phyloP scores from a whole-genome alignment of 2,113 vertebrate genomes.

The Ascaphus truei region DNA sequence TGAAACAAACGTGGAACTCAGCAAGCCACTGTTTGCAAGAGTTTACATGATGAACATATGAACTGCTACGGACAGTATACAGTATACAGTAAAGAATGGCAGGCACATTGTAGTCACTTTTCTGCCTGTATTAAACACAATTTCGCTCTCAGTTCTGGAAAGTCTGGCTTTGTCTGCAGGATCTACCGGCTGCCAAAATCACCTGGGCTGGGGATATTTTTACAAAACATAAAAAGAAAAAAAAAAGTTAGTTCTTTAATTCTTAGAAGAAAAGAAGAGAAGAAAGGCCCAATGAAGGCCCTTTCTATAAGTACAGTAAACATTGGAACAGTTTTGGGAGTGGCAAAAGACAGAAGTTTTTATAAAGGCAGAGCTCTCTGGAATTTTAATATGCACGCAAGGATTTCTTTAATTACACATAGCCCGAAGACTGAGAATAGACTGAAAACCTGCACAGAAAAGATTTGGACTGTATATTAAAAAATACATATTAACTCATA shows the following conservation, averaged over 20 bases:
- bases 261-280: conserved; percentile 22
- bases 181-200: conserved; percentile 28
- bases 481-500: conserved; percentile 20
- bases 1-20: no score
- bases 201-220: background rate
- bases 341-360: conserved; percentile 21
- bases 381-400: conserved; percentile 37
- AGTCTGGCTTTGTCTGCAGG: background rate
- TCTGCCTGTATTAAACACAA: no score
- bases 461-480: background rate
- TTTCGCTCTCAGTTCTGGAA: conserved; percentile 8
- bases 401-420: conserved; percentile 39
- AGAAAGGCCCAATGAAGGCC: background rate
- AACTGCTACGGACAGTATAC: no score
- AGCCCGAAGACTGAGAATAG: conserved; percentile 17
- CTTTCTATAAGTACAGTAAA: conserved; percentile 12
- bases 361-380: conserved; percentile 25
- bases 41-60: no score
- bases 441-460: conserved; percentile 21
- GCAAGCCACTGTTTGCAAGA: no score
- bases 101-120: no score
- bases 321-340: conserved; percentile 13
- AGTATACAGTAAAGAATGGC: no score
- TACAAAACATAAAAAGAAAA: conserved; percentile 1
- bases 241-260: conserved; percentile 24